These are phyloP conservation scores for Pachyseris speciosa DNA, from an alignment of 64 coral and sea anemone genomes.

Conservation along the genomic window DNA sequence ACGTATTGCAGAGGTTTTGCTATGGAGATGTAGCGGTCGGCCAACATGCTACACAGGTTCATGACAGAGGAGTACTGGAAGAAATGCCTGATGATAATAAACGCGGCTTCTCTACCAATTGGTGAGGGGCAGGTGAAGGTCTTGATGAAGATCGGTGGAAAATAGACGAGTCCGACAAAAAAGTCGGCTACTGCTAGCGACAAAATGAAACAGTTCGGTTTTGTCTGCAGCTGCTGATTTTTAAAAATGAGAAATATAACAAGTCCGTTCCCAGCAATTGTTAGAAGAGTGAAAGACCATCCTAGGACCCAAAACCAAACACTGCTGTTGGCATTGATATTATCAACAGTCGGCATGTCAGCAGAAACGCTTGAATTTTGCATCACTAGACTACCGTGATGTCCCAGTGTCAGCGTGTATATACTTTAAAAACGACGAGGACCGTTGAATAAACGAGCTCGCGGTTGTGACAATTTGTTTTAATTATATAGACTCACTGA, in stretches of 20 bases:
- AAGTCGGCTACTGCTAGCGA: not conserved
- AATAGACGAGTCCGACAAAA: not conserved
- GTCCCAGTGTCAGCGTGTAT: no score
- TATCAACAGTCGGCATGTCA: no score
- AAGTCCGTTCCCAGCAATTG: not conserved
- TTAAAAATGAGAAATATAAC: not conserved
- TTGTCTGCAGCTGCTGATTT: not conserved
- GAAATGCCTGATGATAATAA: not conserved
- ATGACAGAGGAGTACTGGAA: not conserved
- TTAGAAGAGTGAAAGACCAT: not conserved
- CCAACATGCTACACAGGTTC: constrained; percentile 34
- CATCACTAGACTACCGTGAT: no score
- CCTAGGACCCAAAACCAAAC: not conserved
- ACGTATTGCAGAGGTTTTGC: constrained; percentile 32
- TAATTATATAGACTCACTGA: no score
- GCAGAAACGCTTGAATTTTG: no score
- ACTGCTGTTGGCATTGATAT: not conserved
- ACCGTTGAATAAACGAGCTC: no score
- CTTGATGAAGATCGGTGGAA: not conserved
- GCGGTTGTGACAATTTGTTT: no score
- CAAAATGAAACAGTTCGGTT: not conserved
- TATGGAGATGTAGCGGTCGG: constrained; percentile 40
- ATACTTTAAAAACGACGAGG: no score
- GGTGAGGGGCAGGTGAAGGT: not conserved
- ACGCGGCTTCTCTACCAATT: not conserved